phyloP scores from a whole-genome alignment of 2,113 vertebrate genomes.

The Barbus barbus region DNA sequence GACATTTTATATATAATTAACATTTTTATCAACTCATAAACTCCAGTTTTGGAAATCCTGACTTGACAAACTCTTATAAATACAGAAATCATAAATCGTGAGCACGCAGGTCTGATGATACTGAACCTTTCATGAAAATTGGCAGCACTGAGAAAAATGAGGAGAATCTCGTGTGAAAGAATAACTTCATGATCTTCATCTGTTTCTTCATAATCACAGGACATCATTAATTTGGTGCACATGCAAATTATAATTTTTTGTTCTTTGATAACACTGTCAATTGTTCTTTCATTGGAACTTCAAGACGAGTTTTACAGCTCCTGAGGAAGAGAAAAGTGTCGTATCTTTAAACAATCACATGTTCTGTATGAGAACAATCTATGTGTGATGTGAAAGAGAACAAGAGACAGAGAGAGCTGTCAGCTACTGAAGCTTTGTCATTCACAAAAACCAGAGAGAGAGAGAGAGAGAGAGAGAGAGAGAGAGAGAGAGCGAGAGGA shows the following conservation, averaged over 20 bases:
- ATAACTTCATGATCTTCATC: no score
- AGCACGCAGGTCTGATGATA: no score
- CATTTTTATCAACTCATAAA: not conserved
- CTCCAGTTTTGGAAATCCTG: no score
- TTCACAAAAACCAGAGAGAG: conserved; percentile 5
- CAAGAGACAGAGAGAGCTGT: not conserved
- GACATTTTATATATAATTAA: no score
- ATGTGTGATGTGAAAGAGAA: not conserved
- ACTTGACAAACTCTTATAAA: not conserved
- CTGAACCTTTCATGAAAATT: no score
- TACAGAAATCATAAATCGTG: not conserved
- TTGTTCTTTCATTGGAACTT: not conserved
- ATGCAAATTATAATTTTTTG: not conserved
- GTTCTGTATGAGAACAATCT: not conserved
- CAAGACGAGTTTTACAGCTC: not conserved
- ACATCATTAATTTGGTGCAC: not conserved
- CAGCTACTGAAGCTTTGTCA: not conserved
- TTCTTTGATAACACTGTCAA: not conserved
- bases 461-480: no score
- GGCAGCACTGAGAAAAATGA: no score
- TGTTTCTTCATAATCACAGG: no score
- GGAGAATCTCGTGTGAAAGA: no score
- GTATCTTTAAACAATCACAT: not conserved
- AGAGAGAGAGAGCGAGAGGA: no score
- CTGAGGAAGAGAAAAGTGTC: not conserved